Percentiles rank a stretch among this genome's conserved stretches.
Conservation (phyloP, 2,888 invertebrate genomes). For the Euplexia lucipara region DNA sequence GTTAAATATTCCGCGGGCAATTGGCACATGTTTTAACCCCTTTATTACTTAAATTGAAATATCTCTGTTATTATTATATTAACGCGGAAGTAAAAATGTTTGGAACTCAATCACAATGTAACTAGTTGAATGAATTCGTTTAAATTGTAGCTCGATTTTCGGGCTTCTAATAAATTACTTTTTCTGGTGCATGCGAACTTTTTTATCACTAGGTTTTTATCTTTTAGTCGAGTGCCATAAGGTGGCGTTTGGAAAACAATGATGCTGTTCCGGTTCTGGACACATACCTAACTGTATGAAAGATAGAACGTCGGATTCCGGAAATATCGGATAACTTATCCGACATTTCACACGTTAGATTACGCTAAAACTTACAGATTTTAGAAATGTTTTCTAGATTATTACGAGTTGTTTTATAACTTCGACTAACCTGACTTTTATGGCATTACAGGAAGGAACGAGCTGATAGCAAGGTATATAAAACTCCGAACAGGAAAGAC, state of each 20-base stretch:
- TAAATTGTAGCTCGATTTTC: slow-evolving; percentile 1
- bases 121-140: slow-evolving; percentile 7
- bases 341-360: not conserved
- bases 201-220: not conserved
- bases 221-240: not conserved
- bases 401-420: not conserved
- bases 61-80: slow-evolving; percentile 25
- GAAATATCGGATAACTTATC: not conserved
- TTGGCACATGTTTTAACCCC: slow-evolving; percentile 71
- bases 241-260: not conserved
- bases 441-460: slow-evolving; percentile 98
- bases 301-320: not conserved
- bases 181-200: not conserved
- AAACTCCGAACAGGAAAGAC: slow-evolving; percentile 99
- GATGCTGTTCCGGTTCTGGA: not conserved
- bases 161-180: not conserved
- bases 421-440: slow-evolving; percentile 24
- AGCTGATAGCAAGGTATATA: slow-evolving; percentile 99
- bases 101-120: slow-evolving; percentile 21
- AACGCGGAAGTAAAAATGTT: slow-evolving; percentile 13
- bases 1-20: slow-evolving; percentile 83
- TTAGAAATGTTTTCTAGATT: not conserved
- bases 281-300: not conserved
- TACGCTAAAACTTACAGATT: not conserved
- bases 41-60: slow-evolving; percentile 62